phyloP scores from a whole-genome alignment of 2,797 vertebrate genomes.

The Sarcoramphus papa region DNA sequence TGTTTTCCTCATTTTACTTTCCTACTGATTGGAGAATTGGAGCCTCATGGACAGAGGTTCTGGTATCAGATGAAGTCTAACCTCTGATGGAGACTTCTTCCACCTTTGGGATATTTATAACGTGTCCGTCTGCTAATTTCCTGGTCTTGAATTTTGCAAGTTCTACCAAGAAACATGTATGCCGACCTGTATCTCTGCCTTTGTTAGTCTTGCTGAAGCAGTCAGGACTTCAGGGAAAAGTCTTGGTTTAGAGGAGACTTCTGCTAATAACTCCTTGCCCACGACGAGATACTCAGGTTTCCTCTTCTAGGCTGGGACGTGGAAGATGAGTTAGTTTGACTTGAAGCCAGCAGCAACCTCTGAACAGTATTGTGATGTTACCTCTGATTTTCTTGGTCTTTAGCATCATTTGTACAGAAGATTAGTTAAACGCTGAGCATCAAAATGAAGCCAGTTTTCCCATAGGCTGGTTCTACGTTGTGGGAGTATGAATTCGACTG shows the following conservation, averaged over 20 bases:
- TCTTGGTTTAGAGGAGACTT: not conserved
- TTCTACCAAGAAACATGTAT: not conserved
- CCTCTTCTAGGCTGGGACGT: not conserved
- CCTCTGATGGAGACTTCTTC: not conserved
- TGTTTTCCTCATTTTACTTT: not conserved
- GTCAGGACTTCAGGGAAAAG: not conserved
- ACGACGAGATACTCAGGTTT: not conserved
- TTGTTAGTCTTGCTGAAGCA: not conserved
- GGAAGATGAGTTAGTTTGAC: not conserved
- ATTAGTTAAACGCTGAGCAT: not conserved
- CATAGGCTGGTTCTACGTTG: not conserved
- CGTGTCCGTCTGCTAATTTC: rapidly evolving
- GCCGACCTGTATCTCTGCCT: not conserved
- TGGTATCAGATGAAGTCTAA: not conserved
- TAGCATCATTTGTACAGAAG: not conserved
- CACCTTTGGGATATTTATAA: not conserved
- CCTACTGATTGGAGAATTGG: not conserved
- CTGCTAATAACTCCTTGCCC: not conserved
- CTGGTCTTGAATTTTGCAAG: not conserved
- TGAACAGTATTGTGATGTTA: not conserved
- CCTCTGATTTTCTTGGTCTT: not conserved
- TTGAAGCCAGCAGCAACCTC: not conserved
- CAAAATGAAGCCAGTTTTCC: not conserved
- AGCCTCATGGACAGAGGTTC: not conserved
- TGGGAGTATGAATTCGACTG: not conserved